Evolutionary conservation across 2,113 vertebrate species (phyloP), one percentile per base, ranked within the genome.

Genomic region (Oncorhynchus clarkii): DNA sequence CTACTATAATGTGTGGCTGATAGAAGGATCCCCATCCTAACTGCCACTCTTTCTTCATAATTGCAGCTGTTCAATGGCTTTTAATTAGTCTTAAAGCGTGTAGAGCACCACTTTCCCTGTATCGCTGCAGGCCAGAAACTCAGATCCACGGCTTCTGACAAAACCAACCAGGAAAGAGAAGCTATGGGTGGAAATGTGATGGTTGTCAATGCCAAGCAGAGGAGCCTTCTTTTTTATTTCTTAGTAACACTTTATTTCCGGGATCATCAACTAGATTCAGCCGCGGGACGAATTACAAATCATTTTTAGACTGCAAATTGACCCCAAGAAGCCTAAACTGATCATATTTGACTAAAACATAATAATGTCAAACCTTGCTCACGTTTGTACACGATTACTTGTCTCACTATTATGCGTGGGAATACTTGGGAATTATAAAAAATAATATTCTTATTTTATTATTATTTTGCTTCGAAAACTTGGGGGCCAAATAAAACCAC

Each of bases 61-160:
- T 91, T 91, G 89, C 92, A 88, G 88, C 90, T 91, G 88, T 90
- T 91, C 88, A 87, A 84, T 91, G 80, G 86, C 82, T 90, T 91
- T 90, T 91, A 87, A 91, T 91, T 88, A 83, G 85, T 88, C 86
- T 84, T 88, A 87, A 90, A 90, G 83, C 82, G 80, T 88, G 88
- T 90, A 86, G 81, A 88, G 86, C 89, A 85, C 84, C 86, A 79
- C 81, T 67, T 81, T 88, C 87, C 85, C 89, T 91, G 87, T 88
- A 89, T 90, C 87, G 89, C 93, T 91, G 86, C 88, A 70, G 90
- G 91, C 89, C 89, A 74, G 86, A 83, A 78, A 85, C 78, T 54
- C 49, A 54, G 49, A 89, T 89, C 88, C 82, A 78, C 85, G 76
- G 59, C 88, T 90, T 86, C 87, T 87, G 86, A 85, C 20, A 29